Conservation (phyloP, 2,888 invertebrate genomes). For the Brenthis daphne region DNA sequence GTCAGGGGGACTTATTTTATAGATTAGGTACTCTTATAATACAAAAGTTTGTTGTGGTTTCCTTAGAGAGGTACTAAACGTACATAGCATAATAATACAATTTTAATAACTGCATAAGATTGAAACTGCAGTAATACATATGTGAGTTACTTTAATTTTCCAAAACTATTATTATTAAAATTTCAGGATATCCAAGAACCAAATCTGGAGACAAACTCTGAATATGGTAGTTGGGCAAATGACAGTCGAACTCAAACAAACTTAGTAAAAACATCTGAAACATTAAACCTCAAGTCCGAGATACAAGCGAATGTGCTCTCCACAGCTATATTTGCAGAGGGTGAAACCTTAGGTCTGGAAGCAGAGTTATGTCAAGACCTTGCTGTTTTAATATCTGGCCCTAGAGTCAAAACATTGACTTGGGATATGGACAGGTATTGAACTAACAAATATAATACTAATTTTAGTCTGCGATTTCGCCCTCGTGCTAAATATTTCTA, state of each 20-base stretch:
- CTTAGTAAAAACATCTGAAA: slow-evolving; percentile 76
- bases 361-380: slow-evolving; percentile 87
- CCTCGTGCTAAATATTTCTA: too few species aligned
- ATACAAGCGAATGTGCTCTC: slow-evolving; percentile 80
- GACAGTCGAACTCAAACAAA: slow-evolving; percentile 75
- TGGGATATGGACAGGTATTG: slow-evolving; percentile 83
- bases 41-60: too few species aligned
- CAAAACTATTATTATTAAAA: background rate
- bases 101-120: too few species aligned
- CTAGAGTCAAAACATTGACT: slow-evolving; percentile 86
- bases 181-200: slow-evolving; percentile 56
- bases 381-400: slow-evolving; percentile 86
- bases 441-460: too few species aligned
- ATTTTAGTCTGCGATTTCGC: too few species aligned
- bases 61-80: too few species aligned
- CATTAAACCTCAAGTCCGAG: slow-evolving; percentile 66
- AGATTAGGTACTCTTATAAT: too few species aligned
- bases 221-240: slow-evolving; percentile 72
- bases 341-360: slow-evolving; percentile 85
- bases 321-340: slow-evolving; percentile 81
- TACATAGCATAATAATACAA: too few species aligned
- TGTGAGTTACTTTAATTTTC: too few species aligned
- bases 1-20: too few species aligned
- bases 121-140: too few species aligned
- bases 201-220: slow-evolving; percentile 53